phyloP scores from a whole-genome alignment of 2,888 invertebrate genomes.

The Andricus curvator region DNA sequence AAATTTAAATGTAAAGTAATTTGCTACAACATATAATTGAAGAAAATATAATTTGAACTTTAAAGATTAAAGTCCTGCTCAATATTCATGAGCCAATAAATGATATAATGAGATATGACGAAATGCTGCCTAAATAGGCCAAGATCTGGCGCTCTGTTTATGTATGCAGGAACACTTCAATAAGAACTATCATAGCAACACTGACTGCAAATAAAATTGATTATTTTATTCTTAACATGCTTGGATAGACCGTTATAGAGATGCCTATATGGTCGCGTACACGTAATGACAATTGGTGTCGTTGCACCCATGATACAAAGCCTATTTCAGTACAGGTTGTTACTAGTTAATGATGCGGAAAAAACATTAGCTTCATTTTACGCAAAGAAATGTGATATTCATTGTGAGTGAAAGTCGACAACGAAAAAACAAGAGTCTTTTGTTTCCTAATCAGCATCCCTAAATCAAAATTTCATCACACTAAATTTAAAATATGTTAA shows the following conservation, averaged over 20 bases:
- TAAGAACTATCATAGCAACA: slow-evolving; percentile 19
- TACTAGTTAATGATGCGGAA: slow-evolving; percentile 24
- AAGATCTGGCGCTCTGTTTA: slow-evolving; percentile 4
- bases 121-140: slow-evolving; percentile 3
- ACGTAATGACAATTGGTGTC: slow-evolving; percentile 34
- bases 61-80: background rate
- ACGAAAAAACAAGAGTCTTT: background rate
- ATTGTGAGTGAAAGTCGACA: background rate
- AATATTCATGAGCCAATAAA: slow-evolving; percentile 6
- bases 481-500: too few relatives aligned
- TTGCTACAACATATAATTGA: too few relatives aligned
- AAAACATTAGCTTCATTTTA: slow-evolving; percentile 14
- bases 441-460: background rate
- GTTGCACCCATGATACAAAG: slow-evolving; percentile 16
- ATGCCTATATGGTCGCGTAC: slow-evolving; percentile 7
- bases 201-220: slow-evolving; percentile 29
- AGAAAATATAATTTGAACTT: too few relatives aligned
- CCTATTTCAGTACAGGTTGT: slow-evolving; percentile 15
- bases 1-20: too few relatives aligned
- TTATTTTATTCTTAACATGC: slow-evolving; percentile 22
- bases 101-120: slow-evolving; percentile 24
- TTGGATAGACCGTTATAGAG: slow-evolving; percentile 18
- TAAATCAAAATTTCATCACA: background rate
- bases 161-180: slow-evolving; percentile 4
- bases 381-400: slow-evolving; percentile 8